These are phyloP conservation scores for Mus spretus DNA, from an alignment of 2,797 vertebrate species.

Conservation along the genomic window DNA sequence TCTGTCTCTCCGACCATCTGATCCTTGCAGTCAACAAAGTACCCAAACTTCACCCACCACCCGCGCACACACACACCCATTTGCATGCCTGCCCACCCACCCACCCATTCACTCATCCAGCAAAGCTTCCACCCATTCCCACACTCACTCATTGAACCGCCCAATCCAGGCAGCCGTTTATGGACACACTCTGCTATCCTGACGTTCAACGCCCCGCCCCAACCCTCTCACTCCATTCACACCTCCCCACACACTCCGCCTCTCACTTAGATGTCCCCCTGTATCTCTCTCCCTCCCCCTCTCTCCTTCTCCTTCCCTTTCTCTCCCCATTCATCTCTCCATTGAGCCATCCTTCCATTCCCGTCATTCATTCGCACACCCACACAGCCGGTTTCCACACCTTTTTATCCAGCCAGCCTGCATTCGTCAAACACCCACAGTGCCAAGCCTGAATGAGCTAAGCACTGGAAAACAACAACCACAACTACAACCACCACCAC, in stretches of 20 bases:
- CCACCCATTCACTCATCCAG: not conserved
- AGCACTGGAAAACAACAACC: not conserved
- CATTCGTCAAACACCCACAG: not conserved
- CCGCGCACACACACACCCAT: not conserved
- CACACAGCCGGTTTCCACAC: not conserved
- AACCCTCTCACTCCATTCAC: not conserved
- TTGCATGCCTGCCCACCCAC: not conserved
- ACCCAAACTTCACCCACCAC: not conserved
- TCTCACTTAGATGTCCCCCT: not conserved
- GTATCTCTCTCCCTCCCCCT: not conserved
- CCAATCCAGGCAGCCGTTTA: not conserved
- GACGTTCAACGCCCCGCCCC: not conserved
- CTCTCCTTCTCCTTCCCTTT: not conserved
- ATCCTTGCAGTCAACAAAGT: slow-evolving; percentile 8
- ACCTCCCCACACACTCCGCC: not conserved
- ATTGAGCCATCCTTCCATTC: not conserved
- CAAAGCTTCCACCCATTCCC: not conserved
- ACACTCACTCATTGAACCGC: not conserved
- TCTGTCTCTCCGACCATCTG: slow-evolving; percentile 47
- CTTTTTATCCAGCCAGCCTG: not conserved
- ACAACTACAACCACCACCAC: not conserved
- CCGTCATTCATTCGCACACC: not conserved
- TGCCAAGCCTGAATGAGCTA: not conserved
- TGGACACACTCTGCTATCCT: not conserved
- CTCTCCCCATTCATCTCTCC: not conserved